Base-by-base conservation (phyloP, 2,888 invertebrate species). In the Neoscelio sp. region DNA sequence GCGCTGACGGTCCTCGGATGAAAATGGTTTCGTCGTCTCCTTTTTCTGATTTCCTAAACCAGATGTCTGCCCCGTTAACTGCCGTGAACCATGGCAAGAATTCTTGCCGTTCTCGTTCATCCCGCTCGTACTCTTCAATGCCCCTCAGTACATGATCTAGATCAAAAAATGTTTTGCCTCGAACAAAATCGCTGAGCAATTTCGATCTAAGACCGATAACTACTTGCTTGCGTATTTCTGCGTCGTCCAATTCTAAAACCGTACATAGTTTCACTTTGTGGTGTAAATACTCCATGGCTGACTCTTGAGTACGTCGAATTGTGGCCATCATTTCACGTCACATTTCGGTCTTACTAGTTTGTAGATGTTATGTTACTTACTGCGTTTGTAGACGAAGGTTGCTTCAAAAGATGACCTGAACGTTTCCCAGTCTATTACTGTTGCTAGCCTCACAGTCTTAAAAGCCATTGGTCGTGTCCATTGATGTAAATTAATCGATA, bases 201-300 rank as follows among this genome's bases (percentile, higher is more conserved):
- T 7, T 28, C 7, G 28, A 28, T n/a, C 28, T 28, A 7, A 28
- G 28, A 28, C 28, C 28, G n/a, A 28, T n/a, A n/a, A 28, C n/a
- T 6, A 28, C 7, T 28, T 28, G 28, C 7, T 28, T 28, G 1
- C n/a, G 6, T 1, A n/a, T 28, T 28, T 28, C 28, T 1, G 28
- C n/a, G 7, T 28, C 28, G 28, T 28, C 28, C 7, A 28, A 7
- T 28, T 28, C 28, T 8, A 28, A n/a, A 28, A n/a, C 28, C 2
- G 8, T 6, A 7, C 28, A 28, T 7, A 28, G n/a, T 48, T 28
- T 28, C 2, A 28, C 28, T 7, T 28, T 28, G 8, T 33, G 33
- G 18, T 52, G 52, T 4, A 52, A 52, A 28, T 52, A 52, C 10
- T 17, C 12, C 6, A 17, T 18, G 8, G 52, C 52, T n/a, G 33